Percentiles rank a stretch among this genome's conserved stretches.
phyloP scores from a whole-genome alignment of 2,888 invertebrate species.

The Vanessa cardui region DNA sequence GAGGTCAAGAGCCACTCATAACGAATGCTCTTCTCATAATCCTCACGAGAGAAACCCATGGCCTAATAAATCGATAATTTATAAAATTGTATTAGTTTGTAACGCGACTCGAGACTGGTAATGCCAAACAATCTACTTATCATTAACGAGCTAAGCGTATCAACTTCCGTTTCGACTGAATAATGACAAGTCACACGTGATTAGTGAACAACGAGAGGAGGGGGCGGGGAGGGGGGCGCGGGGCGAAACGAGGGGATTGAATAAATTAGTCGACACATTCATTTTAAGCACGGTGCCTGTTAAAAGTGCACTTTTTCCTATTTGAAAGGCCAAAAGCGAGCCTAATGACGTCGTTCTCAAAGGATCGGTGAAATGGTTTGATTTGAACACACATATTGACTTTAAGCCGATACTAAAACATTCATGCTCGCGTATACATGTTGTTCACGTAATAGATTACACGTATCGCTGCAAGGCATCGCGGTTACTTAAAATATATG shows the following conservation, averaged over 20 bases:
- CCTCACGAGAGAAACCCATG: neutral
- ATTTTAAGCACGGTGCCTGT: neutral
- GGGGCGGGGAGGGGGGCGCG: neutral
- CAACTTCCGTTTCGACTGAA: constrained; percentile 34
- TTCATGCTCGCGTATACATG: no score
- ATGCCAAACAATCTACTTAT: constrained; percentile 28
- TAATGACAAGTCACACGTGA: constrained; percentile 36
- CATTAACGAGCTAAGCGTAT: constrained; percentile 30
- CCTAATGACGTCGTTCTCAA: constrained; percentile 8
- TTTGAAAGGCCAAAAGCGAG: neutral
- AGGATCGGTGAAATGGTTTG: constrained; percentile 7
- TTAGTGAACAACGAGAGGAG: constrained; percentile 28
- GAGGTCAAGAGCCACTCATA: neutral
- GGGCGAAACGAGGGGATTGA: constrained; percentile 11
- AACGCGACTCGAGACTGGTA: neutral
- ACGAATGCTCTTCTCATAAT: neutral
- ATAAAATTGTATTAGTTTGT: no score
- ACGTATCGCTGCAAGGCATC: no score
- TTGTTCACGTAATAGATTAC: no score
- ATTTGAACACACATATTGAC: neutral
- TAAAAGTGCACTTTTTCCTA: constrained; percentile 6
- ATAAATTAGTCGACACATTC: constrained; percentile 26
- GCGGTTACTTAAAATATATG: no score
- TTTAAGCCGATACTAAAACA: neutral
- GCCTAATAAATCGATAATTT: neutral